Base-by-base conservation (phyloP, 2,888 invertebrate species). In the Drosophila meridiana region DNA sequence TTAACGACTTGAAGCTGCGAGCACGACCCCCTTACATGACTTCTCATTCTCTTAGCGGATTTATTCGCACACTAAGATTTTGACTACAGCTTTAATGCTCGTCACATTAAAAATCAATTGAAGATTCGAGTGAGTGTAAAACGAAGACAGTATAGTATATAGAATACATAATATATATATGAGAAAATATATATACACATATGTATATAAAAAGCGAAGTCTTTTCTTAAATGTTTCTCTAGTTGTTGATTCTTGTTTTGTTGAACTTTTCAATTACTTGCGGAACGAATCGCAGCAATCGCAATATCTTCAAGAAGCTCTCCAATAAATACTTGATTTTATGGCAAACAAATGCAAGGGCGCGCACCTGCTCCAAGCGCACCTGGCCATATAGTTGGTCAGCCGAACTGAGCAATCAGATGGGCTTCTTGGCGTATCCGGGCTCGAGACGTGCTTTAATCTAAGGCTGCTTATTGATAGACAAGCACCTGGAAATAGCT, bases 251-350 rank as follows among this genome's bases (percentile, higher is more conserved):
- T 20, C 20, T 20, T 20, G 20, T 36, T 36, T 63, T 48, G 30
- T 50, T 58, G 7, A 57, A 40, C 56, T 28, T 69, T 48, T 60
- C 68, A 68, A 56, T 59, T 56, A 65, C 28, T 40, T 63, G 52
- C 26, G 38, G 5, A 55, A 38, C 28, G 43, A 67, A 61, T 32
- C 53, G 43, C 20, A 9, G 40, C 34, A 60, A 53, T 38, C n/a
- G 45, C 60, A 72, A 67, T 73, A 65, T 56, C 68, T 67, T 71
- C 20, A 34, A 67, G 55, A 48, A 69, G 59, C 73, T 64, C 52
- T 36, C 48, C 70, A 67, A 73, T 84, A 84, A 87, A 87, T 70
- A 70, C 34, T 66, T 68, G 50, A 76, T 60, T 80, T 80, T 68
- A 74, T 67, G 53, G n/a, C 72, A 43, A 60, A 30, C 50, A 61